Evolutionary conservation across 2,797 vertebrate genomes (phyloP), one percentile per base, ranked within the genome.

Genomic region (Lacerta viridis): DNA sequence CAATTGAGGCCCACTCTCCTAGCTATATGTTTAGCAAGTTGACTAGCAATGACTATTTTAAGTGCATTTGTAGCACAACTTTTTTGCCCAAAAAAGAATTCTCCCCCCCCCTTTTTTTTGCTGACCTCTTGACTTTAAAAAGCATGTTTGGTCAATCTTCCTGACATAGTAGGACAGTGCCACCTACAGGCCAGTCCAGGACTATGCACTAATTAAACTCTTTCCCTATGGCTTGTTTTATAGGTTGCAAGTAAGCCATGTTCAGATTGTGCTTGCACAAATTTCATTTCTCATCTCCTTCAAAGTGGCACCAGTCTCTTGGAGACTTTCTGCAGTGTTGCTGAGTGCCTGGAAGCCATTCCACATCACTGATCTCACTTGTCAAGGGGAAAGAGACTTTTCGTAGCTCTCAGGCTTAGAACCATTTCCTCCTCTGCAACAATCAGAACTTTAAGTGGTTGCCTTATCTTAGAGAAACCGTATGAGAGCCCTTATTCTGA

Each of bases 131-230:
- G 7, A 33, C 0, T 69, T 5, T 78, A 3, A 23, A 29, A 3
- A 72, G 1, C 6, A 3, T 39, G 1, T 5, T 25, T 0, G 2
- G 7, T n/a, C 4, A 46, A 46, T 5, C 1, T 7, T 59, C 61
- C 79, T 87, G 71, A 1, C 0, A 8, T 11, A 85, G n/a, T 87
- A 2, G 74, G 41, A 87, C 55, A 66, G 86, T 93, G 95, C 95
- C 95, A 0, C 46, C 11, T 15, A 1, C 80, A 69, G 95, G 92
- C 83, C 84, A 11, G 78, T 46, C 2, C 0, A 11, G 88, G 86
- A 92, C 41, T 91, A 76, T 90, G 89, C 25, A 0, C 27, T 59
- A 9, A 0, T 4, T 41, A 77, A 85, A 74, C n/a, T 66, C 61
- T 17, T 39, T 76, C 25, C 41, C 0, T 5, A 13, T 27, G 7